Percentiles rank a stretch among this genome's conserved stretches.
These are phyloP conservation scores for Tapirus indicus DNA, from an alignment of 2,797 vertebrate genomes.

Conservation along the genomic window DNA sequence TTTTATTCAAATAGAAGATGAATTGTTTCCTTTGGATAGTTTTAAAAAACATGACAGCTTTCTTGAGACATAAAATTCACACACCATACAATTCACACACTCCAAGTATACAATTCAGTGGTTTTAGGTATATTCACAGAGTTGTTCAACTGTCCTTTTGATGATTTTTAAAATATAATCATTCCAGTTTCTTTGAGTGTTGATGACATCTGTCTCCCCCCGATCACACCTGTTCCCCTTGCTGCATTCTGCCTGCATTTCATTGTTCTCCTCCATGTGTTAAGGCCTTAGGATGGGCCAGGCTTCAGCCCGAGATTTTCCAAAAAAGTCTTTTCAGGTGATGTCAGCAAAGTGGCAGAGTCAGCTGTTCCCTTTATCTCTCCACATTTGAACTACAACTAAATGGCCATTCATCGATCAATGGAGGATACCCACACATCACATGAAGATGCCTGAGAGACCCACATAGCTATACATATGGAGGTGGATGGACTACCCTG, in stretches of 20 bases:
- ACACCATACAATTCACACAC: too few relatives aligned
- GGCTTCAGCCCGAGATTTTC: background rate
- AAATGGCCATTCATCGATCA: too few relatives aligned
- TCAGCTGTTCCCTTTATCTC: too few relatives aligned
- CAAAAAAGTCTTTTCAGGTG: background rate
- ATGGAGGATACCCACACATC: too few relatives aligned
- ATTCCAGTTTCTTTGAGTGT: background rate
- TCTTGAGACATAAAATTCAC: background rate
- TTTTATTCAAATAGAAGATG: background rate
- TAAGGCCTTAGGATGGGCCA: background rate
- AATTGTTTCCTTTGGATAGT: background rate
- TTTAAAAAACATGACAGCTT: background rate
- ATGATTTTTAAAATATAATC: background rate
- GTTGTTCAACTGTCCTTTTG: background rate
- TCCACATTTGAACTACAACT: too few relatives aligned
- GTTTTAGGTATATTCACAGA: background rate
- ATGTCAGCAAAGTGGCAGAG: too few relatives aligned
- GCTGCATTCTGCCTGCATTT: too few relatives aligned
- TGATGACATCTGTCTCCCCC: rapidly evolving
- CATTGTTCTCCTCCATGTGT: too few relatives aligned
- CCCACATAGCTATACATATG: too few relatives aligned
- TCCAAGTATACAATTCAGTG: background rate
- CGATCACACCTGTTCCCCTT: background rate
- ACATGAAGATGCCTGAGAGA: too few relatives aligned
- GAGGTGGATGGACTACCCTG: too few relatives aligned